Percentiles rank a stretch among this genome's conserved stretches.
Conservation (phyloP, 1,140 invertebrate genomes). For the Brachystomella parvula region DNA sequence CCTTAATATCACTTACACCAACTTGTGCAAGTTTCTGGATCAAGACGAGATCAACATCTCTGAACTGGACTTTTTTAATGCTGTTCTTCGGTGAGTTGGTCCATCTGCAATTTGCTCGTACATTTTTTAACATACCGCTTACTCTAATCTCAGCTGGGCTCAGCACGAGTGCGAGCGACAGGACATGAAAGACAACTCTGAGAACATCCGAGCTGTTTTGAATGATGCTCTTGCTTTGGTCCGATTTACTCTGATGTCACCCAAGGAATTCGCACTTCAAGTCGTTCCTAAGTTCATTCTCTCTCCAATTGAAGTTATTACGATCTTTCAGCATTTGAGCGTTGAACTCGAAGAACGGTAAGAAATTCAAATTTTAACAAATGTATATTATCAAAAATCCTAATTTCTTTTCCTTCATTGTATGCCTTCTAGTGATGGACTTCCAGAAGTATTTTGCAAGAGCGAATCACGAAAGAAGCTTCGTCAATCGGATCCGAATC, state of each 20-base stretch:
- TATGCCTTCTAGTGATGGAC: not conserved
- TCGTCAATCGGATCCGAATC: not conserved
- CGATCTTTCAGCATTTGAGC: slow-evolving; percentile 52
- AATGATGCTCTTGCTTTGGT: slow-evolving; percentile 62
- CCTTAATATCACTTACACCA: slow-evolving; percentile 2
- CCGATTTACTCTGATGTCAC: slow-evolving; percentile 76
- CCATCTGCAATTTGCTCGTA: too few relatives aligned
- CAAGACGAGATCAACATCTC: slow-evolving; percentile 13
- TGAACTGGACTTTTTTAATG: slow-evolving; percentile 15
- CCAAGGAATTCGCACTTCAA: slow-evolving; percentile 75
- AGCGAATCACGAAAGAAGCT: slow-evolving; percentile 12
- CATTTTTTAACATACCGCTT: not conserved
- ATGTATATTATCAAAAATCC: not conserved
- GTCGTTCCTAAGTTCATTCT: slow-evolving; percentile 68
- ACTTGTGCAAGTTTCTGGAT: slow-evolving; percentile 12
- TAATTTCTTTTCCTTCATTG: not conserved
- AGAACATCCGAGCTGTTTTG: slow-evolving; percentile 62
- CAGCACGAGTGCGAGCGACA: slow-evolving; percentile 66
- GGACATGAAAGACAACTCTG: slow-evolving; percentile 56
- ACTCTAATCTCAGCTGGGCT: slow-evolving; percentile 55
- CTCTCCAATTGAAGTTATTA: slow-evolving; percentile 74
- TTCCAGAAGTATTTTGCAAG: slow-evolving; percentile 14
- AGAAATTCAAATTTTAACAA: slow-evolving; percentile 54
- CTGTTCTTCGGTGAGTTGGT: not conserved
- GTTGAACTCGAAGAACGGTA: slow-evolving; percentile 16